Base-by-base conservation (phyloP, 2,888 invertebrate genomes). In the Eretmocerus hayati region DNA sequence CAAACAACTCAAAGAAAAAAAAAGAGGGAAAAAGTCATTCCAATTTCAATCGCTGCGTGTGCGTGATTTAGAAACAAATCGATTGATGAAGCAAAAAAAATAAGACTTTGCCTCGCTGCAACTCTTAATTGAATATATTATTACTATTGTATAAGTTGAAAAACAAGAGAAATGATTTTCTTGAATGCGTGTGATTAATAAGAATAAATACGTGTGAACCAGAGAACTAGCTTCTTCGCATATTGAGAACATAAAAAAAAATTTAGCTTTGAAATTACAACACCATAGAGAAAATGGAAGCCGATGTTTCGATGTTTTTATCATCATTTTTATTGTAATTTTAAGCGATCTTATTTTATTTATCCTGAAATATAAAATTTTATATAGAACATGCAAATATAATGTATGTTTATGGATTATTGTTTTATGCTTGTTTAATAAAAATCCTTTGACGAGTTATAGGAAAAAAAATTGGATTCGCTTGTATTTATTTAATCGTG, bases 51-150 rank as follows among this genome's bases (percentile, higher is more conserved):
- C 40, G 23, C 16, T n/a, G n/a, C 39, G 22, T 18, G 31, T 38
- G 37, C 39, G 35, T 33, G 8, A 11, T 42, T 16, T 16, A 6
- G 16, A 18, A 46, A 6, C 31, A 16, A 32, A 16, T 13, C 23
- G 18, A 35, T 15, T 26, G 32, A 45, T 31, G 15, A 36, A 30
- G 16, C 16, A 23, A 32, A 19, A 31, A 31, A 5, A 32, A 39
- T 39, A 32, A 42, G 22, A 42, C 38, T 47, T 47, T 47, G 42
- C 47, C 37, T 47, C 47, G 32, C 47, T 37, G 47, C 42, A 32
- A 42, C 37, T 31, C 31, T 21, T 40, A 26, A 13, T 26, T 35
- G 45, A 26, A 22, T 26, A 32, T 16, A 26, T 9, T 19, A 41
- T 21, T 2, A 19, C 16, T 19, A 36, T 26, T 9, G 8, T 26